A percentile compares a stretch with the other conserved stretches of the same genome.
Conservation (phyloP, 2,888 invertebrate genomes). For the Nomada ferruginata region DNA sequence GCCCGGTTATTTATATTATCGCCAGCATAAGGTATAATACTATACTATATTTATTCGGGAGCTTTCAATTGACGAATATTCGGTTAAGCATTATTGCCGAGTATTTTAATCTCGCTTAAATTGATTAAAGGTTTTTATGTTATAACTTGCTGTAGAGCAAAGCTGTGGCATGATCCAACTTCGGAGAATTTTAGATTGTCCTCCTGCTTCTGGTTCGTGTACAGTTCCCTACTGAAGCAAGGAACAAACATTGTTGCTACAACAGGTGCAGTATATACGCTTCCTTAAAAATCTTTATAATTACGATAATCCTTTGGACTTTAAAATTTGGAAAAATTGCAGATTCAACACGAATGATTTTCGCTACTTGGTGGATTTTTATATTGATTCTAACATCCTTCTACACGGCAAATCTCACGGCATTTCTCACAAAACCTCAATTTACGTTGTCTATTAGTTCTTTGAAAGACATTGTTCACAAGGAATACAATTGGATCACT, state of each 20-base stretch:
- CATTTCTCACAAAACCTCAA: slow-evolving; percentile 93
- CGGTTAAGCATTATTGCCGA: too few species aligned
- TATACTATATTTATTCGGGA: neutral
- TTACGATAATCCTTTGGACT: neutral
- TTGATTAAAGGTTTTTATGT: neutral
- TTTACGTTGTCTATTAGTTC: slow-evolving; percentile 92
- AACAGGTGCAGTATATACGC: slow-evolving; percentile 86
- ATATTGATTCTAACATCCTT: slow-evolving; percentile 94
- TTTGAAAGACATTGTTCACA: slow-evolving; percentile 88
- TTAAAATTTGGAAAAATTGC: slow-evolving; percentile 72
- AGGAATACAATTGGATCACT: slow-evolving; percentile 90
- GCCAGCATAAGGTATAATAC: slow-evolving; percentile 86
- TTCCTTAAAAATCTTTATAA: neutral
- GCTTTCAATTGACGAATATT: too few species aligned
- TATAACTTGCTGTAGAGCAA: slow-evolving; percentile 45
- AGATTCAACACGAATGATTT: slow-evolving; percentile 93
- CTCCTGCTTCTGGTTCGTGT: slow-evolving; percentile 94
- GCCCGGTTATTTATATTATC: slow-evolving; percentile 91
- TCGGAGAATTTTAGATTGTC: slow-evolving; percentile 87
- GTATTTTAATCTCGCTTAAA: neutral
- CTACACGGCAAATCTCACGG: slow-evolving; percentile 96
- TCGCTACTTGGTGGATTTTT: slow-evolving; percentile 97
- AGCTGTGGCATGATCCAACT: slow-evolving; percentile 85
- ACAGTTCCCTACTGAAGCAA: slow-evolving; percentile 94
- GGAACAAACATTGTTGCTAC: slow-evolving; percentile 92